Evolutionary conservation across 2,113 vertebrate genomes (phyloP).

Genomic region (Alligator sinensis): DNA sequence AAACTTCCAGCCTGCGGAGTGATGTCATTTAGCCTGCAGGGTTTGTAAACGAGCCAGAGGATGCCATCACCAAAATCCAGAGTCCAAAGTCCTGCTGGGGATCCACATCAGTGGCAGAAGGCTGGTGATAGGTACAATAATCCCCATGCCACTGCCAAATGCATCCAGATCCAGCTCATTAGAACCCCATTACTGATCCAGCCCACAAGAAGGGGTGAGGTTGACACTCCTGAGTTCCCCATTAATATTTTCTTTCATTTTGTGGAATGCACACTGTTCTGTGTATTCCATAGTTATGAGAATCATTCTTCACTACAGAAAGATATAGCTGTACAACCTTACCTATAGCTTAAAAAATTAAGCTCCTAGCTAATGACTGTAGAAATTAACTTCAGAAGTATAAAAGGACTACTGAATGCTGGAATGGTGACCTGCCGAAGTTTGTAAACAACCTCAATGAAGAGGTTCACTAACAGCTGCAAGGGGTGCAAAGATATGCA

Average conservation of each 20-base stretch:
- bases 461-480: not conserved
- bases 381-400: not conserved
- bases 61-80: too few species aligned
- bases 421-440: not conserved
- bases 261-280: not conserved
- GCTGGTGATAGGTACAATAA: too few species aligned
- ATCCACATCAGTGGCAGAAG: too few species aligned
- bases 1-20: too few species aligned
- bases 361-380: not conserved
- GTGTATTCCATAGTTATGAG: not conserved
- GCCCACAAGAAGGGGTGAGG: too few species aligned
- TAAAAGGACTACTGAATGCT: not conserved
- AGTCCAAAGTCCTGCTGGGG: too few species aligned
- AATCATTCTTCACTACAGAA: not conserved
- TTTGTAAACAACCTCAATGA: not conserved
- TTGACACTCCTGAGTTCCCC: too few species aligned
- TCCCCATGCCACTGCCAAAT: too few species aligned
- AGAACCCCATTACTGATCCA: too few species aligned
- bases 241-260: not conserved
- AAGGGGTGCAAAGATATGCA: not conserved
- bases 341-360: not conserved
- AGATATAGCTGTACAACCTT: not conserved
- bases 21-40: too few species aligned
- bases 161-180: too few species aligned
- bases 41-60: too few species aligned